Conservation (phyloP, 2,888 invertebrate genomes). For the Ichneumon xanthorius region DNA sequence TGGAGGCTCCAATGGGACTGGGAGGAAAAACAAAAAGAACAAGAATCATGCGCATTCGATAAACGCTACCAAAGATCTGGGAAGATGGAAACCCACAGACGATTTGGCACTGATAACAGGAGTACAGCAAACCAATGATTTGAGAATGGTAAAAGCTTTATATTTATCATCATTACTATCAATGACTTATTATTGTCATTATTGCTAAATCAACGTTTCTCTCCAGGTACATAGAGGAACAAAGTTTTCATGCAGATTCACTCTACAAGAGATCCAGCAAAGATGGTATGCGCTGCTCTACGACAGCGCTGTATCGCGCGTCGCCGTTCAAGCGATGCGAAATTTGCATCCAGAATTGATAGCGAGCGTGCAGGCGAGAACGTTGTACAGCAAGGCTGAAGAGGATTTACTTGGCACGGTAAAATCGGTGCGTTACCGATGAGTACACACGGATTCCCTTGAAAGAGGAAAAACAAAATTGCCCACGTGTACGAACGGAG, state of each 20-base stretch:
- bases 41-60: constrained; percentile 89
- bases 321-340: constrained; percentile 96
- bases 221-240: constrained; percentile 93
- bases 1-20: constrained; percentile 80
- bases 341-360: constrained; percentile 97
- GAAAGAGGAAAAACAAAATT: background rate
- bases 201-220: background rate
- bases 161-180: background rate
- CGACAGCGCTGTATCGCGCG: constrained; percentile 96
- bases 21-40: constrained; percentile 85
- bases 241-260: constrained; percentile 98
- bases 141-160: constrained; percentile 87
- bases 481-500: constrained; percentile 22
- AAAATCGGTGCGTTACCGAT: constrained; percentile 88
- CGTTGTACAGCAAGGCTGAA: constrained; percentile 95
- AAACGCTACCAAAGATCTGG: constrained; percentile 92
- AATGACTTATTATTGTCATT: background rate
- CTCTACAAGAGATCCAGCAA: constrained; percentile 96
- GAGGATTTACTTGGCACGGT: constrained; percentile 94
- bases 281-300: constrained; percentile 98
- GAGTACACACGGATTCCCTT: constrained; percentile 16
- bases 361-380: constrained; percentile 94
- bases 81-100: constrained; percentile 98
- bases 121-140: constrained; percentile 95
- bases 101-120: constrained; percentile 97